phyloP scores from a whole-genome alignment of 1,140 invertebrate genomes.

The Drosophila lacteicornis region DNA sequence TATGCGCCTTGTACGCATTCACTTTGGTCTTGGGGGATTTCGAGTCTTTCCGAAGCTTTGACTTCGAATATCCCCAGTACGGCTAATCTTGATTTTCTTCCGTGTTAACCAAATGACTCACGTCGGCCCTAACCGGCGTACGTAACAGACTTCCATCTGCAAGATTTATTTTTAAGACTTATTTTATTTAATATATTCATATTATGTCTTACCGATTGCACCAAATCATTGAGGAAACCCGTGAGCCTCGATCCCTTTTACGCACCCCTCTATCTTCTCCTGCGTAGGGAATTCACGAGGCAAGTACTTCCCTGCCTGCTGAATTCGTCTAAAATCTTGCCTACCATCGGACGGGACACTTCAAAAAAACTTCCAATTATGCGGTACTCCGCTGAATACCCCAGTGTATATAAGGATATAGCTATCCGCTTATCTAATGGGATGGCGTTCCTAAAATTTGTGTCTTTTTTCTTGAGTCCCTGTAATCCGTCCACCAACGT shows the following conservation, averaged over 20 bases:
- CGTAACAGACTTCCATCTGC: not conserved
- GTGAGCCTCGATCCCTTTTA: no score
- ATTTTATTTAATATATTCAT: not conserved
- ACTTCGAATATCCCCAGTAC: no score
- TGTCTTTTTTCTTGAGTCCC: no score
- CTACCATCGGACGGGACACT: not conserved
- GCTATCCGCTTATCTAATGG: not conserved
- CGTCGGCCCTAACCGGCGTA: no score
- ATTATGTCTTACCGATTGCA: not conserved
- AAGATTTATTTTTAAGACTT: not conserved
- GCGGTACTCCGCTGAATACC: not conserved
- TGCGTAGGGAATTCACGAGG: no score
- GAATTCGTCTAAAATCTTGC: not conserved
- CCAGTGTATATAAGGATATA: not conserved
- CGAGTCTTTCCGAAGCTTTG: no score
- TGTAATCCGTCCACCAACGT: not conserved
- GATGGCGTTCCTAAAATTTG: not conserved
- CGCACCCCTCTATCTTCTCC: no score
- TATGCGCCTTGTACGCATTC: no score
- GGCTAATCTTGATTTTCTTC: no score
- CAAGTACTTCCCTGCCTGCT: no score
- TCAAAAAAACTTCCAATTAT: not conserved
- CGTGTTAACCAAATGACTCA: no score
- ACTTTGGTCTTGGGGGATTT: no score
- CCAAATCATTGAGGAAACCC: conserved; percentile 2